Conservation (phyloP, 2,888 invertebrate species). For the Deilephila elpenor region DNA sequence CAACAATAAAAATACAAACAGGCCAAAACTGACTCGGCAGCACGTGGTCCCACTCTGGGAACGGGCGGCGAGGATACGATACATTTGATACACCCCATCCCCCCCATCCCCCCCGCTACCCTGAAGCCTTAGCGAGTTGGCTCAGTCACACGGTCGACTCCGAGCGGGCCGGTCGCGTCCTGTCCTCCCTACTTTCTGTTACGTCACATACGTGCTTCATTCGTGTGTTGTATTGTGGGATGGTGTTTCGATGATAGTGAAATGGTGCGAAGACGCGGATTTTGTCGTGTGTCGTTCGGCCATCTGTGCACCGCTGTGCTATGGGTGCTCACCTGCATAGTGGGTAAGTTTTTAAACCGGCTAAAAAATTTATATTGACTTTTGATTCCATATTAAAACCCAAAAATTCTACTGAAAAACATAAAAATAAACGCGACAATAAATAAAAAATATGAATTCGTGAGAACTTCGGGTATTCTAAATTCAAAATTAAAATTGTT, state of each 20-base stretch:
- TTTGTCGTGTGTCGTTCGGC: slow-evolving; percentile 65
- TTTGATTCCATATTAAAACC: too few relatives aligned
- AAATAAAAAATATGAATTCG: too few relatives aligned
- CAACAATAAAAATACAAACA: slow-evolving; percentile 74
- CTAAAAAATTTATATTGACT: too few relatives aligned
- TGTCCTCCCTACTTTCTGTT: slow-evolving; percentile 64
- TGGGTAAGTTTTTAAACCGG: slow-evolving; percentile 67
- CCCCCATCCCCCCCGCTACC: slow-evolving; percentile 60
- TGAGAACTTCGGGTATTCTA: too few relatives aligned
- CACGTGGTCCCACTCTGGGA: slow-evolving; percentile 75
- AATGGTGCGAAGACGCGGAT: slow-evolving; percentile 74
- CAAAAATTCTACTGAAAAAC: too few relatives aligned
- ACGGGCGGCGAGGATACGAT: slow-evolving; percentile 73
- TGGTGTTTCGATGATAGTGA: slow-evolving; percentile 74
- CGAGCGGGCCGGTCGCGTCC: slow-evolving; percentile 59
- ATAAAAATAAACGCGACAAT: too few relatives aligned
- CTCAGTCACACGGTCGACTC: slow-evolving; percentile 66
- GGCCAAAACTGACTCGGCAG: slow-evolving; percentile 74
- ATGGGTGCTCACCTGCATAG: slow-evolving; percentile 76
- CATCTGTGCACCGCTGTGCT: slow-evolving; percentile 68
- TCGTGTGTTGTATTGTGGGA: slow-evolving; percentile 69
- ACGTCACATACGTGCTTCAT: slow-evolving; percentile 71
- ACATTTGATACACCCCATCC: slow-evolving; percentile 71
- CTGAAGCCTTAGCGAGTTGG: slow-evolving; percentile 55
- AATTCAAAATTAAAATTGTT: too few relatives aligned